phyloP scores from a whole-genome alignment of 2,113 vertebrate species.

The Eidolon helvum region DNA sequence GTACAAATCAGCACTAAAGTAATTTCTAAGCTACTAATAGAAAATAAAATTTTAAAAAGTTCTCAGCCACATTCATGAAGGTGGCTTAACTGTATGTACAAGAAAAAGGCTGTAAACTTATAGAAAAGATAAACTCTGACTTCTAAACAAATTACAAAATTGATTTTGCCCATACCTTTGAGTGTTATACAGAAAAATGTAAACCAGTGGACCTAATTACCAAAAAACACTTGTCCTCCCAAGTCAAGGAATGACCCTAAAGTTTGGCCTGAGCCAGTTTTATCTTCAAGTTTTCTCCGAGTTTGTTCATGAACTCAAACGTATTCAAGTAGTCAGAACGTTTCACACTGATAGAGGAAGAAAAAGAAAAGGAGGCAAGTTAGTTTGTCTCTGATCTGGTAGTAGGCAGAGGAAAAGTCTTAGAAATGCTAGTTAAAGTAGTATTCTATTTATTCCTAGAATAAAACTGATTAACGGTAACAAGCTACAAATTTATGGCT shows the following conservation, averaged over 20 bases:
- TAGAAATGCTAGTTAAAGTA: not conserved
- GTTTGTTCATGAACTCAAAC: slow-evolving; percentile 98
- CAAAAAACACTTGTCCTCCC: not conserved
- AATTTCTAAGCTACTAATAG: slow-evolving; percentile 45
- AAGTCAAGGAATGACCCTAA: slow-evolving; percentile 78
- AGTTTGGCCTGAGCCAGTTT: slow-evolving; percentile 91
- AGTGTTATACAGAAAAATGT: slow-evolving; percentile 70
- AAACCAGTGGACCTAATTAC: slow-evolving; percentile 64
- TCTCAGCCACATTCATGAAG: slow-evolving; percentile 52
- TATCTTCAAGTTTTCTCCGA: slow-evolving; percentile 93
- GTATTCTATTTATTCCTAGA: not conserved
- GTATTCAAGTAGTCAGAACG: slow-evolving; percentile 96
- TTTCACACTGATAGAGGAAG: slow-evolving; percentile 82
- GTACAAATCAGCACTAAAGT: not conserved
- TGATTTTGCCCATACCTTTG: slow-evolving; percentile 74
- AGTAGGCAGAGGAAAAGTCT: not conserved
- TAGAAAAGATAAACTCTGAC: slow-evolving; percentile 70
- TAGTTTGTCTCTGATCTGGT: not conserved
- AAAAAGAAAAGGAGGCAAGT: slow-evolving; percentile 46
- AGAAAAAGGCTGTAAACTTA: slow-evolving; percentile 68
- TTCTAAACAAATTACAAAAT: slow-evolving; percentile 59
- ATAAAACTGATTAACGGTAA: not conserved
- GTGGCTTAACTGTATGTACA: slow-evolving; percentile 28
- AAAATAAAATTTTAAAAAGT: slow-evolving; percentile 5
- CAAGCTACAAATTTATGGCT: not conserved